phyloP scores from a whole-genome alignment of 2,888 invertebrate species.

The Antitype chi region DNA sequence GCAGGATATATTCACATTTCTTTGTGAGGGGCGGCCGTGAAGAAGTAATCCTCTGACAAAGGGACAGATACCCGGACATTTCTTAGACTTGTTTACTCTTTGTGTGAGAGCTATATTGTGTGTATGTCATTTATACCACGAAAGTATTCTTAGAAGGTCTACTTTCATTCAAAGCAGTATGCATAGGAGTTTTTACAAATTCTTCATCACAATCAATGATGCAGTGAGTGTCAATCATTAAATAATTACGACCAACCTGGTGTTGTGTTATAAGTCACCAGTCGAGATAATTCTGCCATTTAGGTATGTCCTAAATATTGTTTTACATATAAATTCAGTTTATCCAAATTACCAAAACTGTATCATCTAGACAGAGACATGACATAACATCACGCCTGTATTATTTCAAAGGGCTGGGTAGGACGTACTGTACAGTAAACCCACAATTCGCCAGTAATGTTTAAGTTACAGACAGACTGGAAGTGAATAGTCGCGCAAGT shows the following conservation, averaged over 20 bases:
- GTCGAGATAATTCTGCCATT: background rate
- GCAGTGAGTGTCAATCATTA: too few species aligned
- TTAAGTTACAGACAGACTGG: too few species aligned
- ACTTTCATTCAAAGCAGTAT: background rate
- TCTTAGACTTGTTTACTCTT: conserved; percentile 65
- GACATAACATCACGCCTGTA: background rate
- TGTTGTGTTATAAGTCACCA: background rate
- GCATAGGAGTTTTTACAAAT: too few species aligned
- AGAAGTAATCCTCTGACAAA: conserved; percentile 70
- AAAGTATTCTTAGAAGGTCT: conserved; percentile 23
- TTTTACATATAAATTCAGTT: background rate
- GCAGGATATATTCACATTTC: conserved; percentile 62
- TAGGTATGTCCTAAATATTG: background rate
- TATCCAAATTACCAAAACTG: background rate
- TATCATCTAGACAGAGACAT: too few species aligned
- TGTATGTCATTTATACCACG: conserved; percentile 15
- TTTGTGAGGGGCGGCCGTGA: conserved; percentile 47
- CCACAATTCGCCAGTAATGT: too few species aligned
- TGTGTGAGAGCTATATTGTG: conserved; percentile 52
- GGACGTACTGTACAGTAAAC: too few species aligned
- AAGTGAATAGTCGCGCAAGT: too few species aligned
- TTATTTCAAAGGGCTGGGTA: too few species aligned
- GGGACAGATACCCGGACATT: conserved; percentile 59
- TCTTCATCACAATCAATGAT: background rate
- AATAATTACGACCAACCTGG: background rate